phyloP scores from a whole-genome alignment of 2,888 invertebrate genomes.

The Archips xylosteana region DNA sequence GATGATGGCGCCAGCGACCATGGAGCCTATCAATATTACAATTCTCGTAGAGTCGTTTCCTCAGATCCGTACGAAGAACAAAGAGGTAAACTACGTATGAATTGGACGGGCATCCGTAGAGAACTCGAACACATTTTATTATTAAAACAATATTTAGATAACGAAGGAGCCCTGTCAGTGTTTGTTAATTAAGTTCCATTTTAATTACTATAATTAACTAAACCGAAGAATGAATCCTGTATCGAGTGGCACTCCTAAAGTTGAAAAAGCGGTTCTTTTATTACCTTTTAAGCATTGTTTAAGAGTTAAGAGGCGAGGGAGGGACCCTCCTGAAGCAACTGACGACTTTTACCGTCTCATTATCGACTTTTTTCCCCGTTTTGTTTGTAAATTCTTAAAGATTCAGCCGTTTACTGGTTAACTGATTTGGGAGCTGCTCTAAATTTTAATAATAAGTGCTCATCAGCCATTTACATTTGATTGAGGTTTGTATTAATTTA shows the following conservation, averaged over 20 bases:
- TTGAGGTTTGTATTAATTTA: neutral
- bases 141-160: constrained; percentile 32
- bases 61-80: constrained; percentile 6
- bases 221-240: constrained; percentile 52
- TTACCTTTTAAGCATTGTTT: constrained; percentile 81
- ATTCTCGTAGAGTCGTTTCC: neutral
- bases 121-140: constrained; percentile 23
- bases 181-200: constrained; percentile 48
- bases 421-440: constrained; percentile 58
- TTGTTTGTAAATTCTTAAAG: constrained; percentile 65
- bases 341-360: constrained; percentile 76
- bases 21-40: constrained; percentile 16
- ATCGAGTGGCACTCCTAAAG: constrained; percentile 45
- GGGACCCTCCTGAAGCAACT: constrained; percentile 62
- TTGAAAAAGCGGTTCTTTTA: constrained; percentile 77
- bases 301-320: constrained; percentile 74
- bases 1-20: constrained; percentile 20
- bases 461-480: constrained; percentile 4
- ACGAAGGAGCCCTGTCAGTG: constrained; percentile 2
- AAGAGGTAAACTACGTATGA: neutral
- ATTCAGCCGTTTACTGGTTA: constrained; percentile 58
- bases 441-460: constrained; percentile 10
- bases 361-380: constrained; percentile 74
- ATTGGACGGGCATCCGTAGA: constrained; percentile 1
- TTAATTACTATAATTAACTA: constrained; percentile 66